These are phyloP conservation scores for Cactoblastis cactorum DNA, from an alignment of 2,888 invertebrate species.

Conservation along the genomic window DNA sequence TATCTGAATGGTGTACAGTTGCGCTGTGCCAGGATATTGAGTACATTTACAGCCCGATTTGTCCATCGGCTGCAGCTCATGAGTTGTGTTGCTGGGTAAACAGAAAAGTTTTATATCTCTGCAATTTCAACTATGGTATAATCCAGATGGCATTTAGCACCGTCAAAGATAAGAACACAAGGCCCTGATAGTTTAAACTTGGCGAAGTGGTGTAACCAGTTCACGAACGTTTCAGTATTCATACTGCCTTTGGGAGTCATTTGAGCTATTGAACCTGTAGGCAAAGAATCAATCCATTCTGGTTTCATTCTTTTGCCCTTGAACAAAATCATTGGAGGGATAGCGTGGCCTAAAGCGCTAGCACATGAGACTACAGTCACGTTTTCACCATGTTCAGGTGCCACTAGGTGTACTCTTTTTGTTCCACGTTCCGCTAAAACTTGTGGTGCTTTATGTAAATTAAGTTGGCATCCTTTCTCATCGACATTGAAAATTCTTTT, in stretches of 20 bases:
- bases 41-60: too few relatives aligned
- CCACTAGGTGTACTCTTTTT: slow-evolving; percentile 22
- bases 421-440: slow-evolving; percentile 21
- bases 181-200: slow-evolving; percentile 30
- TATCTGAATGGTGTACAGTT: too few relatives aligned
- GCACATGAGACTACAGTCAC: slow-evolving; percentile 23
- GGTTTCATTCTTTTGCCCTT: slow-evolving; percentile 17
- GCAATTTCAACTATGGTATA: slow-evolving; percentile 25
- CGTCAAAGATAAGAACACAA: slow-evolving; percentile 18
- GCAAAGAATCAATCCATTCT: slow-evolving; percentile 18
- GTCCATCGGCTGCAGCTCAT: slow-evolving; percentile 43
- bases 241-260: slow-evolving; percentile 21
- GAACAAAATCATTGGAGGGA: slow-evolving; percentile 16
- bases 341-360: slow-evolving; percentile 20
- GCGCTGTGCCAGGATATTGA: too few relatives aligned
- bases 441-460: slow-evolving; percentile 19
- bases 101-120: slow-evolving; percentile 29
- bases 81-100: slow-evolving; percentile 44
- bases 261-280: slow-evolving; percentile 16
- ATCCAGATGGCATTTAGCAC: slow-evolving; percentile 18
- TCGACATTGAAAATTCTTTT: slow-evolving; percentile 12
- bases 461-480: slow-evolving; percentile 6
- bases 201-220: slow-evolving; percentile 27
- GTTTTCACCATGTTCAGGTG: slow-evolving; percentile 21
- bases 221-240: slow-evolving; percentile 15